Evolutionary conservation across 2,888 invertebrate species (phyloP), one percentile per base, ranked within the genome.

Genomic region (Apoda limacodes): DNA sequence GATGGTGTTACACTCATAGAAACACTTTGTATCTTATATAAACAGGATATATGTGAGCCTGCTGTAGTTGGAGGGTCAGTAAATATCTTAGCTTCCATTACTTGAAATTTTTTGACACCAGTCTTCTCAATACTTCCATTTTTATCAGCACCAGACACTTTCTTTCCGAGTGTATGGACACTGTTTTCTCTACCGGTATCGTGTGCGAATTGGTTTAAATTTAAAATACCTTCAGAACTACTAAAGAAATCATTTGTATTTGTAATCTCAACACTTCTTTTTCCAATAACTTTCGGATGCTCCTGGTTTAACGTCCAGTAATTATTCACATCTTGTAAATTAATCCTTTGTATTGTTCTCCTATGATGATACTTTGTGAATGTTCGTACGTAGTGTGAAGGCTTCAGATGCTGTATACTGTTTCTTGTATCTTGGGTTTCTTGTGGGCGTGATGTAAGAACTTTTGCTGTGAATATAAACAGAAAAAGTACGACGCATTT

Each of bases 331-430:
- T 71, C 70, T 34, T 53, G 59, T 10, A 45, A 22, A 28, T 56
- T 58, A 30, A 67, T 67, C 67, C 70, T 66, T 22, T 70, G 72
- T 32, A 63, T 72, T 11, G 72, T 71, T 34, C 80, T 58, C 44
- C 74, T 66, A 33, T 80, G 80, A 21, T 78, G 80, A 30, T 78
- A 75, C 53, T 78, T 80, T 1, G 75, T 78, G 40, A 78, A 80
- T 3, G 76, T 75, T 25, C 80, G 59, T n/a, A 78, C 75, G 46
- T 74, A 80, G 5, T 5, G 17, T 1, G 62, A 42, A 2, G 76
- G 66, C 43, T 72, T 80, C 9, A 53, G 43, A 13, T 70, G 67
- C 20, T 75, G 71, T 37, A 76, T 72, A 9, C 55, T 60, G 44
- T 74, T 74, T 34, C 54, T 58, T 1, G 53, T 38, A 24, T 78